These are phyloP conservation scores for Psilopsiagon aurifrons DNA, from an alignment of 2,113 vertebrate species.

Conservation along the genomic window DNA sequence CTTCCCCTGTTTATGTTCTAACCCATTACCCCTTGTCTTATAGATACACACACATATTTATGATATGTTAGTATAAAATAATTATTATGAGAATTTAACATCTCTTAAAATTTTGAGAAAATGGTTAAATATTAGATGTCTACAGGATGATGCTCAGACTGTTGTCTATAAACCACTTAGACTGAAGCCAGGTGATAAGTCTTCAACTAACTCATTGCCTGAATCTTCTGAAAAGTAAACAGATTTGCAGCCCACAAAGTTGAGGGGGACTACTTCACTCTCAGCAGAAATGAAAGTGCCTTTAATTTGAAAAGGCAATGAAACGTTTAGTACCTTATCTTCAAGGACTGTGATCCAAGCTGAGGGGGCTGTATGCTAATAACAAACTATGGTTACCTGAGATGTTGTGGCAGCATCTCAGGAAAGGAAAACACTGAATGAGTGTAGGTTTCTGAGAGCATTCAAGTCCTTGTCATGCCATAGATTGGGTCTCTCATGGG, in stretches of 20 bases:
- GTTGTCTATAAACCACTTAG: not conserved
- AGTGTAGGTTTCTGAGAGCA: not conserved
- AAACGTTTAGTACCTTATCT: not conserved
- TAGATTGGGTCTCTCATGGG: not conserved
- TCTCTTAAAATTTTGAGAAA: not conserved
- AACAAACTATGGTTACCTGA: not conserved
- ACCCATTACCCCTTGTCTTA: not conserved
- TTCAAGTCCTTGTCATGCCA: not conserved
- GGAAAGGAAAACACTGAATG: not conserved
- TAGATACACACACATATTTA: not conserved
- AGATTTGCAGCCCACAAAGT: not conserved
- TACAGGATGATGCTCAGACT: not conserved
- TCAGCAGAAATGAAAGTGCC: not conserved
- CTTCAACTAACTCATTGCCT: not conserved
- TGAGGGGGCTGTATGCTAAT: not conserved
- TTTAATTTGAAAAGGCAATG: constrained; percentile 37
- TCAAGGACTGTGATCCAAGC: not conserved
- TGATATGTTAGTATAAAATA: not conserved
- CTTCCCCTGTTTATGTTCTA: too few relatives aligned
- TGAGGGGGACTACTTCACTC: not conserved
- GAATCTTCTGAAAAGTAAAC: constrained; percentile 25
- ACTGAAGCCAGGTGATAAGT: not conserved
- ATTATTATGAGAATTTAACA: not conserved
- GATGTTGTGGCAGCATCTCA: not conserved
- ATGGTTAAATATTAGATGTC: not conserved